Evolutionary conservation across 2,888 invertebrate species (phyloP).

Genomic region (Philereme vetulata): DNA sequence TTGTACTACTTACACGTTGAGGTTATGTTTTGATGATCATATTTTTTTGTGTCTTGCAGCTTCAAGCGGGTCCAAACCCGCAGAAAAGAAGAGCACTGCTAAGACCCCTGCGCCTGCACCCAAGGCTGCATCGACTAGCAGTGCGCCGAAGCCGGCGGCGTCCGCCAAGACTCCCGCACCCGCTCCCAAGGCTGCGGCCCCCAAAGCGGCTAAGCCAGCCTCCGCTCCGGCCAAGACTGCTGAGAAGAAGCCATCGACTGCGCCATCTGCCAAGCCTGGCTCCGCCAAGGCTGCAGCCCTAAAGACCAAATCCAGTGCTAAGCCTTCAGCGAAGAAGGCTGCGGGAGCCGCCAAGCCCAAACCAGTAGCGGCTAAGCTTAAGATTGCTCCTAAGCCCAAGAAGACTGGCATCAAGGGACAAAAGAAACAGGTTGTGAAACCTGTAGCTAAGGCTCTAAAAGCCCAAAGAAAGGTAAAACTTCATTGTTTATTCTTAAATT

Average conservation of each 20-base stretch:
- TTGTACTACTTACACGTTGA: conserved; percentile 36
- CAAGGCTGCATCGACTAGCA: conserved; percentile 63
- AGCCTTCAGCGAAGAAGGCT: conserved; percentile 79
- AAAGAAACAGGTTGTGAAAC: conserved; percentile 77
- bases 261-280: conserved; percentile 78
- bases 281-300: conserved; percentile 80
- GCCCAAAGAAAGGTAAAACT: conserved; percentile 90
- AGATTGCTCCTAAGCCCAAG: conserved; percentile 82
- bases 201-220: conserved; percentile 74
- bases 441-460: conserved; percentile 91
- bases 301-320: conserved; percentile 78
- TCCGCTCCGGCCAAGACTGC: conserved; percentile 76
- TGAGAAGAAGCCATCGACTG: conserved; percentile 69
- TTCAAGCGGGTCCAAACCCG: conserved; percentile 72
- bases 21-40: conserved; percentile 46
- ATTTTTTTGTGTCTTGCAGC: conserved; percentile 44
- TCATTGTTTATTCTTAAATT: neutral
- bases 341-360: conserved; percentile 76
- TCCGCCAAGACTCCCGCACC: conserved; percentile 71
- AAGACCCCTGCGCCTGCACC: conserved; percentile 77
- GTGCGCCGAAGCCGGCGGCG: conserved; percentile 67
- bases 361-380: conserved; percentile 77
- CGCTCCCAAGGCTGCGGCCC: conserved; percentile 77
- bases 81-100: conserved; percentile 73
- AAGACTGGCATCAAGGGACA: conserved; percentile 83